Conservation (phyloP, 2,888 invertebrate species). For the Chrysolina haemoptera region DNA sequence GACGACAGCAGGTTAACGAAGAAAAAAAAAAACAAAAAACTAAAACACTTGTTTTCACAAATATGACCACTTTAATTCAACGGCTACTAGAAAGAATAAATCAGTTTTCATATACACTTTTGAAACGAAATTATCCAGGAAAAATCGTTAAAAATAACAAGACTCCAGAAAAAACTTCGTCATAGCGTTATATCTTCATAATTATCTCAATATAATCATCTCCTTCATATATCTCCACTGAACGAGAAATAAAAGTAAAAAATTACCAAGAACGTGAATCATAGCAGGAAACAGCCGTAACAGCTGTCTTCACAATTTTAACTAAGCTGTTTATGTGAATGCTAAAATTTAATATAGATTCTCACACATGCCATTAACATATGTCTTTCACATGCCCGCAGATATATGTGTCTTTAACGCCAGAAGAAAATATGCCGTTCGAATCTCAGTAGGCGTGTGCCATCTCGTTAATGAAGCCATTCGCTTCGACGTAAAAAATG, state of each 20-base stretch:
- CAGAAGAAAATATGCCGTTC: slow-evolving; percentile 21
- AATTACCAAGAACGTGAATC: slow-evolving; percentile 55
- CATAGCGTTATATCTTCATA: slow-evolving; percentile 4
- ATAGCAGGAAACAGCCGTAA: slow-evolving; percentile 59
- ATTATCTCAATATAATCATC: slow-evolving; percentile 13
- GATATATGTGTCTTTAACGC: slow-evolving; percentile 22
- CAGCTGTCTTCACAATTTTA: slow-evolving; percentile 58
- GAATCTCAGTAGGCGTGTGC: slow-evolving; percentile 36
- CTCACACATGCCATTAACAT: slow-evolving; percentile 48
- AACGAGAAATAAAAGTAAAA: slow-evolving; percentile 32
- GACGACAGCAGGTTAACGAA: no score
- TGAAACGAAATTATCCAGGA: no score
- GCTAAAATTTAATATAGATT: slow-evolving; percentile 58
- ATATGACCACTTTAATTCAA: no score
- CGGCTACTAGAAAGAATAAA: no score
- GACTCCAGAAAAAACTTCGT: background rate
- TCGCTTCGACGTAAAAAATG: slow-evolving; percentile 38
- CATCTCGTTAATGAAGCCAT: slow-evolving; percentile 42
- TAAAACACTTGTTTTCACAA: no score
- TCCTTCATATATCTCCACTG: slow-evolving; percentile 11
- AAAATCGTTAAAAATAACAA: no score
- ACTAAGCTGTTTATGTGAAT: slow-evolving; percentile 59
- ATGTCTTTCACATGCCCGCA: slow-evolving; percentile 43
- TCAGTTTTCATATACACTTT: no score
- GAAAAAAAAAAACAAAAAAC: no score